phyloP scores from a whole-genome alignment of 2,113 vertebrate genomes.

The Recurvirostra avosetta region DNA sequence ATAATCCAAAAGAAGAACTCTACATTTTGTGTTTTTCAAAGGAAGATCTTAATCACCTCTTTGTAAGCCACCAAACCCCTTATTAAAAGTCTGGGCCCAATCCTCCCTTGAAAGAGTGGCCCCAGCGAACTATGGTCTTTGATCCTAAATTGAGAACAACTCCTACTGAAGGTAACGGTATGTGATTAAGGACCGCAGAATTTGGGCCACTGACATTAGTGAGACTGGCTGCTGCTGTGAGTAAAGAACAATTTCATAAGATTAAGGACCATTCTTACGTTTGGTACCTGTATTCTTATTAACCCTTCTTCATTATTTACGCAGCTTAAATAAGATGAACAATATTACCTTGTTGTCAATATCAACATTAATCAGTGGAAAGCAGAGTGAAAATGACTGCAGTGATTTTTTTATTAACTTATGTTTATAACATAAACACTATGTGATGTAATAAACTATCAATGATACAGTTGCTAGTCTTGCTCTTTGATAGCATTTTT shows the following conservation, averaged over 20 bases:
- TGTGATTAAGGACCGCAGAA: conserved; percentile 23
- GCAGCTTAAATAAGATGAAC: neutral
- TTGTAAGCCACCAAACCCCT: conserved; percentile 48
- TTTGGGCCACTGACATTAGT: neutral
- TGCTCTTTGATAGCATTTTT: neutral
- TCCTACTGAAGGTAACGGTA: neutral
- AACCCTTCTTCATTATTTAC: neutral
- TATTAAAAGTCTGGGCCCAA: conserved; percentile 51
- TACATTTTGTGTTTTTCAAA: conserved; percentile 49
- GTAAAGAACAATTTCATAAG: neutral
- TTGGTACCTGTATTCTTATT: neutral
- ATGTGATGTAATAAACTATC: neutral
- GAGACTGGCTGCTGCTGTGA: neutral
- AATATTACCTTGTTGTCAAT: neutral
- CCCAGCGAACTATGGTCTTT: neutral
- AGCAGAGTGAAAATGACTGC: neutral
- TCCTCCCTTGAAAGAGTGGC: conserved; percentile 35
- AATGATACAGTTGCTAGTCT: neutral
- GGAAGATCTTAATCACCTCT: conserved; percentile 60
- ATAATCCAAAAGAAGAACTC: conserved; percentile 56
- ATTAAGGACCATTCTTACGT: neutral
- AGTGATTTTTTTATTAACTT: neutral
- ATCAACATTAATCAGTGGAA: neutral
- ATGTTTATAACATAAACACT: neutral
- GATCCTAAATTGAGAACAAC: conserved; percentile 56